Percentiles rank a stretch among this genome's conserved stretches.
Conservation (phyloP, 2,113 vertebrate species). For the Mixornis gularis region DNA sequence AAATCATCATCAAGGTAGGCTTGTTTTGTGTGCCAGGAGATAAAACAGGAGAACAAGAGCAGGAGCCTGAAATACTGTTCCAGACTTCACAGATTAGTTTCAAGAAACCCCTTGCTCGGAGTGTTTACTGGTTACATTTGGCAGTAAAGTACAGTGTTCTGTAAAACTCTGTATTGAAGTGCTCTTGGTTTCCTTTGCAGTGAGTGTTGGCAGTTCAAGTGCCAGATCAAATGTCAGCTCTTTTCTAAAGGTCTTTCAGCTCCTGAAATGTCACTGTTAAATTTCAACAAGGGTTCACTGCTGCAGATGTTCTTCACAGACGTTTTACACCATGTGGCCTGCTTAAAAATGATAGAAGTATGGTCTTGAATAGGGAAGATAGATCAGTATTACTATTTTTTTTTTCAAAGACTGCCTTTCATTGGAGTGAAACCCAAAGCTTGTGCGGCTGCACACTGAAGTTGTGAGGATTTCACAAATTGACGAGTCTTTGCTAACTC, state of each 20-base stretch:
- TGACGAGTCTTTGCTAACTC: not conserved
- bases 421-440: not conserved
- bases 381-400: not conserved
- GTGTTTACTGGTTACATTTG: not conserved
- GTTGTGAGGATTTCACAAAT: not conserved
- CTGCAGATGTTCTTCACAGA: not conserved
- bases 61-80: not conserved
- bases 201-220: not conserved
- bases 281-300: not conserved
- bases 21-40: not conserved
- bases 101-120: not conserved
- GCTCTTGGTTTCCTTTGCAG: not conserved
- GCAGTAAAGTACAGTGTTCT: not conserved
- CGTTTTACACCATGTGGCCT: not conserved
- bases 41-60: not conserved
- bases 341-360: not conserved
- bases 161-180: not conserved
- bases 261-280: not conserved
- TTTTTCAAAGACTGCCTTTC: not conserved
- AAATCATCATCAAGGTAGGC: constrained; percentile 90
- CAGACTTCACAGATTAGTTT: not conserved
- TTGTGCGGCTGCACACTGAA: not conserved
- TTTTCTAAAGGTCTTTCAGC: not conserved
- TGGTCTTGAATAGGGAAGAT: not conserved
- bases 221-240: not conserved